A percentile compares a stretch with the other conserved stretches of the same genome.
These are phyloP conservation scores for Potamarius usumacintae DNA, from an alignment of 2,113 vertebrate species.

Conservation along the genomic window DNA sequence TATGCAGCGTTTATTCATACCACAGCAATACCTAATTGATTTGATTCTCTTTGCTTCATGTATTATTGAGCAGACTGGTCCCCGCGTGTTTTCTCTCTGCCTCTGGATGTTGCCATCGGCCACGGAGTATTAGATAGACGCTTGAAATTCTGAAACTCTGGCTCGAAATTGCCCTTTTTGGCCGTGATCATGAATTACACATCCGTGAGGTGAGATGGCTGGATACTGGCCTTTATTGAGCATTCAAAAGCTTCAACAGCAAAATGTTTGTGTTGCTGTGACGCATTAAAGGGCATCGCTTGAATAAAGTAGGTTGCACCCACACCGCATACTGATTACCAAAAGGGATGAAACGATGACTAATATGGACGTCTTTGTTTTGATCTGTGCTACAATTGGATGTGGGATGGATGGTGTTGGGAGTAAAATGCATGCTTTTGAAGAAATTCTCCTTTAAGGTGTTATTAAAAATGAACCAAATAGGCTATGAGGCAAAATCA, in stretches of 20 bases:
- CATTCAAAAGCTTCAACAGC: constrained; percentile 13
- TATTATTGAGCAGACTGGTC: constrained; percentile 65
- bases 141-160: constrained; percentile 8
- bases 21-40: constrained; percentile 69
- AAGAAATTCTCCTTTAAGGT: background rate
- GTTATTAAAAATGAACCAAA: background rate
- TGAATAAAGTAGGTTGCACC: background rate
- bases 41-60: constrained; percentile 67
- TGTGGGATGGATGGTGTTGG: background rate
- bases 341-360: background rate
- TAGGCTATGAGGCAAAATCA: background rate
- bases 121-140: constrained; percentile 24
- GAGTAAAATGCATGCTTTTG: background rate
- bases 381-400: background rate
- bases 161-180: constrained; percentile 22
- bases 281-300: background rate
- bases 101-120: constrained; percentile 32
- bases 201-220: background rate
- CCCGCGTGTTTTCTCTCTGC: constrained; percentile 45
- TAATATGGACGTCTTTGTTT: background rate
- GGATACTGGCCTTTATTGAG: constrained; percentile 31
- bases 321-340: background rate
- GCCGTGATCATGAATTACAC: constrained; percentile 3
- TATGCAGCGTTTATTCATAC: constrained; percentile 71
- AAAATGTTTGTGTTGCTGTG: constrained; percentile 27